Conservation (phyloP, 2,888 invertebrate genomes). For the Imbricaverruca yamaguchii region DNA sequence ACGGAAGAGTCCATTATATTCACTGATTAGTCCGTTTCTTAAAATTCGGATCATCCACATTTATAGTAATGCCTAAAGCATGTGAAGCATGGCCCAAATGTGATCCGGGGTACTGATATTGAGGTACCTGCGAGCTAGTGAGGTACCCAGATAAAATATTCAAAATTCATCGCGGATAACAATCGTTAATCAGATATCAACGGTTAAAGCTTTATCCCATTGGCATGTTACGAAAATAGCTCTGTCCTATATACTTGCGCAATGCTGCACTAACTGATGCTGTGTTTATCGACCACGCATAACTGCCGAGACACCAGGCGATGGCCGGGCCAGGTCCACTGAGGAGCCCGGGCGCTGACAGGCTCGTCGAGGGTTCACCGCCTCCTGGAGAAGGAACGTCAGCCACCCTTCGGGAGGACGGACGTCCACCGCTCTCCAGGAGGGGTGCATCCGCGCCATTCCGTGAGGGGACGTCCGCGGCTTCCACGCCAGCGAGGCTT, state of each 20-base stretch:
- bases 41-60: not conserved
- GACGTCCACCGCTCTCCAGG: too few relatives aligned
- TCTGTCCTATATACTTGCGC: not conserved
- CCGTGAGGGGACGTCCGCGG: too few relatives aligned
- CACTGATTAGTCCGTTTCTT: not conserved
- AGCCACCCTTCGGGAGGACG: too few relatives aligned
- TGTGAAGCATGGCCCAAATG: not conserved
- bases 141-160: not conserved
- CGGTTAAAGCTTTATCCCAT: not conserved
- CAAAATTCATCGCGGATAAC: not conserved
- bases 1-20: not conserved
- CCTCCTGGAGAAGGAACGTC: too few relatives aligned
- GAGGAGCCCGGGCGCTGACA: too few relatives aligned
- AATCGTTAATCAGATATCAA: not conserved
- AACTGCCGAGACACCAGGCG: not conserved
- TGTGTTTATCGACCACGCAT: not conserved
- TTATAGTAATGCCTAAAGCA: not conserved
- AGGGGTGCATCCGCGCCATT: too few relatives aligned
- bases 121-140: not conserved
- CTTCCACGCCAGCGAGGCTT: too few relatives aligned
- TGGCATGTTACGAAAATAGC: not conserved
- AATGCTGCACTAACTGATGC: not conserved
- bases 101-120: not conserved
- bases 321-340: too few relatives aligned
- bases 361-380: too few relatives aligned